phyloP scores from a whole-genome alignment of 1,140 invertebrate species.

The Zaprionus kolodkinae region DNA sequence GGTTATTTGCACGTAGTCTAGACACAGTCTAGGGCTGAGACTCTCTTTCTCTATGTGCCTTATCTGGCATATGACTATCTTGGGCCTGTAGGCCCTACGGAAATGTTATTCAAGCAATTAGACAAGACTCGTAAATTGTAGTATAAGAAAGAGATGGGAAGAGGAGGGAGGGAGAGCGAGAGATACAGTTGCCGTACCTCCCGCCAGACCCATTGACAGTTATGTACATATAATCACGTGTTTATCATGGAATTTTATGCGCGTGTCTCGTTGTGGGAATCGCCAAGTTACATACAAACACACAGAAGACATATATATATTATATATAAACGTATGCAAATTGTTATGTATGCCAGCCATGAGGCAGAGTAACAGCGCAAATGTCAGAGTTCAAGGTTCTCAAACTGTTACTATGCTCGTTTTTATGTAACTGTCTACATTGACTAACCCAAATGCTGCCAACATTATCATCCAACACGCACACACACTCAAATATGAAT shows the following conservation, averaged over 20 bases:
- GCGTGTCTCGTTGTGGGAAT: conserved; percentile 67
- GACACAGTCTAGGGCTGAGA: neutral
- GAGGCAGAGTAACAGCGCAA: conserved; percentile 32
- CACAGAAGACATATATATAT: neutral
- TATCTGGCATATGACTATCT: neutral
- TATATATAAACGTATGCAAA: conserved; percentile 31
- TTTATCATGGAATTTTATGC: conserved; percentile 75
- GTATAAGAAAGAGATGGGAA: neutral
- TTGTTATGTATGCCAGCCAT: conserved; percentile 35
- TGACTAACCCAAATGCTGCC: no score
- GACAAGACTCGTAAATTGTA: conserved; percentile 25
- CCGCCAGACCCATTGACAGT: conserved; percentile 39
- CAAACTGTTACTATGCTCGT: conserved; percentile 8
- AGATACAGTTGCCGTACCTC: conserved; percentile 33
- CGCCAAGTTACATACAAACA: neutral
- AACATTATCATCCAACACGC: conserved; percentile 7
- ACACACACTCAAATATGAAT: conserved; percentile 10
- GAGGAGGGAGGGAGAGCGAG: no score
- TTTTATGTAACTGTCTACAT: conserved; percentile 37
- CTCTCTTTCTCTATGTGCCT: neutral
- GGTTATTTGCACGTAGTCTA: conserved; percentile 17
- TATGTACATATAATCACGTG: conserved; percentile 76
- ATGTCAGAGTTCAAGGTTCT: conserved; percentile 75
- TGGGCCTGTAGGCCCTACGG: conserved; percentile 9
- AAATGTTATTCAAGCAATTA: conserved; percentile 28